Evolutionary conservation across 2,113 vertebrate species (phyloP).

Genomic region (Alouatta palliata): DNA sequence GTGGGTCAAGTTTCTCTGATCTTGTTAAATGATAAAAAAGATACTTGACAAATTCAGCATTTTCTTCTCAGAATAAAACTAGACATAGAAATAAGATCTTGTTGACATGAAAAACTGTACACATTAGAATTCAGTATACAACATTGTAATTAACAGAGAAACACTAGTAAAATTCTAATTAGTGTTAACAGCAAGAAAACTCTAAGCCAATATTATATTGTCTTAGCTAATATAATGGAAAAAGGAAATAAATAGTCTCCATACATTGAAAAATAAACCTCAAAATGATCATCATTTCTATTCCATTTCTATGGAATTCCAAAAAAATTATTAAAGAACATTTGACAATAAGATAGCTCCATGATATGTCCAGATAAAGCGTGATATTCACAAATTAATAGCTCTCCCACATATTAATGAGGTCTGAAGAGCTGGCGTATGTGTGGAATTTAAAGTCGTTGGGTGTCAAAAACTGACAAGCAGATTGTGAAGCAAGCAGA

Average conservation of each 20-base stretch:
- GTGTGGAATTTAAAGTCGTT: rapidly evolving
- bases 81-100: not conserved
- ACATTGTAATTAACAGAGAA: not conserved
- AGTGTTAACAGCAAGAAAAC: not conserved
- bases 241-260: not conserved
- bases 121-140: not conserved
- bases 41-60: not conserved
- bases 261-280: not conserved
- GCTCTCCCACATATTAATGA: too few species aligned
- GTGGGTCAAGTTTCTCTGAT: too few species aligned
- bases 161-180: not conserved
- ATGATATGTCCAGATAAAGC: rapidly evolving
- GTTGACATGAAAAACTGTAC: not conserved
- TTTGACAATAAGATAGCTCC: not conserved
- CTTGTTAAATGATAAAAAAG: not conserved
- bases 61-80: not conserved
- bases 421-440: too few species aligned
- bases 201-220: not conserved
- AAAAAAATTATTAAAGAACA: not conserved
- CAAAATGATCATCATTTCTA: rapidly evolving
- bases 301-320: not conserved
- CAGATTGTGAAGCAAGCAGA: too few species aligned
- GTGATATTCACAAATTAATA: rapidly evolving
- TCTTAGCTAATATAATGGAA: not conserved
- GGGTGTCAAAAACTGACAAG: not conserved